Evolutionary conservation across 2,888 invertebrate species (phyloP).

Genomic region (Callosobruchus maculatus): DNA sequence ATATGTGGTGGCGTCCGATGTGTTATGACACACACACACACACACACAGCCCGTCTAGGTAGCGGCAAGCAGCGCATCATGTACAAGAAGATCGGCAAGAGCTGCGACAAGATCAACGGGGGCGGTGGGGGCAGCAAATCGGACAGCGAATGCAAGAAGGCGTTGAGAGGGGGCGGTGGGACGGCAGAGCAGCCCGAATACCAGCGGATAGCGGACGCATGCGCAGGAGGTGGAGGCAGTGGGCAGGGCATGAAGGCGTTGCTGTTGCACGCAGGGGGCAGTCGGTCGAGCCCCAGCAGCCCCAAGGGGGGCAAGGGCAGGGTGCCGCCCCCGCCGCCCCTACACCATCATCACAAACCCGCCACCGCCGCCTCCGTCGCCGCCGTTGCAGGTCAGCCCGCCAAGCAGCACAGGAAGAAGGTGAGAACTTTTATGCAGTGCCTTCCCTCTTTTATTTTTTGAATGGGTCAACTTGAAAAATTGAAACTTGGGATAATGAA

Average conservation of each 20-base stretch:
- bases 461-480: too few species aligned
- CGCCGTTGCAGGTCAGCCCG: not conserved
- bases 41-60: constrained; percentile 31
- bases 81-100: constrained; percentile 49
- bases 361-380: too few species aligned
- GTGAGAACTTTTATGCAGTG: not conserved
- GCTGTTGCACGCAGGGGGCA: constrained; percentile 52
- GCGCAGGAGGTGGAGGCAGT: constrained; percentile 29
- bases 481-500: too few species aligned
- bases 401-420: constrained; percentile 10
- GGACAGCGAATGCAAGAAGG: constrained; percentile 35
- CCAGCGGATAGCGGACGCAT: constrained; percentile 55
- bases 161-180: constrained; percentile 34
- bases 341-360: not conserved
- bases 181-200: constrained; percentile 46
- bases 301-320: constrained; percentile 45
- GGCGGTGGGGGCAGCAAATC: constrained; percentile 24
- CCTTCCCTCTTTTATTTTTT: too few species aligned
- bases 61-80: constrained; percentile 40
- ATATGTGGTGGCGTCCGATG: too few species aligned
- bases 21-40: too few species aligned
- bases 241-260: constrained; percentile 49
- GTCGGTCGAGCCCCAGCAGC: constrained; percentile 44
- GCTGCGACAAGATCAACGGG: constrained; percentile 48
- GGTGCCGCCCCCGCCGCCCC: constrained; percentile 28